These are phyloP conservation scores for Corapipo altera DNA, from an alignment of 2,113 vertebrate species.

Conservation along the genomic window DNA sequence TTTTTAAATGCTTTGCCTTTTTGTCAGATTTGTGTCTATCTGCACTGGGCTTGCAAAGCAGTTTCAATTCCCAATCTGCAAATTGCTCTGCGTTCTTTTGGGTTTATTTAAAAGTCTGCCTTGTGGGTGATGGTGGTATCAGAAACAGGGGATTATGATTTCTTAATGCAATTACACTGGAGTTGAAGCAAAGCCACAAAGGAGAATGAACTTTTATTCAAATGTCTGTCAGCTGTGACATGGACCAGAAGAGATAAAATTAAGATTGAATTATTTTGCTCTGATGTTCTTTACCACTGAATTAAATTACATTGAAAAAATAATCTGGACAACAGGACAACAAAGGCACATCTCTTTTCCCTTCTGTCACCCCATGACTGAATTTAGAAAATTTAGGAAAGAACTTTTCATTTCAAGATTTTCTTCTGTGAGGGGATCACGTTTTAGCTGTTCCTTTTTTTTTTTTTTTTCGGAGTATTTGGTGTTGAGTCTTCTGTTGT, in stretches of 20 bases:
- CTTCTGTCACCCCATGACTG: background rate
- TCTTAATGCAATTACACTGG: conserved; percentile 15
- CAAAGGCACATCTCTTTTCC: background rate
- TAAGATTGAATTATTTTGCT: background rate
- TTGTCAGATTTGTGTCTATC: background rate
- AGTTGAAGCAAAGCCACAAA: background rate
- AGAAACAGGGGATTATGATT: conserved; percentile 6
- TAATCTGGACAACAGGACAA: background rate
- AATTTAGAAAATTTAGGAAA: background rate
- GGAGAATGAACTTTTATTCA: conserved; percentile 23
- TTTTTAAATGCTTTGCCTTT: background rate
- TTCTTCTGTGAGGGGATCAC: background rate
- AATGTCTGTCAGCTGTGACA: background rate
- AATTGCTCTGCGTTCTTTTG: background rate
- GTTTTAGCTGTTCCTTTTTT: background rate
- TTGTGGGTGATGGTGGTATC: background rate
- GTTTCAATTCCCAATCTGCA: background rate
- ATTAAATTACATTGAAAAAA: background rate
- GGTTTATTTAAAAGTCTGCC: background rate
- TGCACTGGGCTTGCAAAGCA: background rate
- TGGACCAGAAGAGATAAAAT: background rate
- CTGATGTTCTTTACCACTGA: background rate
- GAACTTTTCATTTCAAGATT: background rate
- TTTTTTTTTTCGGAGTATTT: background rate
- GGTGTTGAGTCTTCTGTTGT: background rate